Conservation (phyloP, 2,113 vertebrate genomes). For the Antechinus flavipes region DNA sequence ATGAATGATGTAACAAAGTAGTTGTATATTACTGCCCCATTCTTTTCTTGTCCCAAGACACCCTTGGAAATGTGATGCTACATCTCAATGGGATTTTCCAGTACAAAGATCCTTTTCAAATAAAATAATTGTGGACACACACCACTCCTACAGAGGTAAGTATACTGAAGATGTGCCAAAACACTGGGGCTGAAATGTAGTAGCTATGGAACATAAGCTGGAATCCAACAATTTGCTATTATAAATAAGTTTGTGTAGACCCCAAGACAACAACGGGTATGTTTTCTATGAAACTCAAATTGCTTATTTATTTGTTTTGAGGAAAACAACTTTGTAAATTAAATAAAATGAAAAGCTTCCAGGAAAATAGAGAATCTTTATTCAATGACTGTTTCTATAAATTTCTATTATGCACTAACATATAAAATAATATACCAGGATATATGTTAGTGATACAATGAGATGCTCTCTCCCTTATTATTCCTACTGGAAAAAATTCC, state of each 20-base stretch:
- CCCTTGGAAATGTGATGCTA: slow-evolving; percentile 74
- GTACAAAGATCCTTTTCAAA: slow-evolving; percentile 79
- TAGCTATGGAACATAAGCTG: slow-evolving; percentile 61
- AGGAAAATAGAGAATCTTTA: slow-evolving; percentile 36
- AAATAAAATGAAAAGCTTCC: slow-evolving; percentile 8
- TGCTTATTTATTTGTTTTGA: slow-evolving; percentile 60
- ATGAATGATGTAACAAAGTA: slow-evolving; percentile 76
- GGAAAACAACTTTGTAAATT: slow-evolving; percentile 41
- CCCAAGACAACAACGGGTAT: slow-evolving; percentile 41
- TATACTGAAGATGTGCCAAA: slow-evolving; percentile 74
- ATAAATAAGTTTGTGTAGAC: slow-evolving; percentile 58
- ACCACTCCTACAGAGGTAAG: slow-evolving; percentile 76
- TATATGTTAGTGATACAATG: background rate
- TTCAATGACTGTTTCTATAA: background rate
- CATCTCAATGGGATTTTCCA: slow-evolving; percentile 78
- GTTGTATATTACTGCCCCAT: slow-evolving; percentile 70
- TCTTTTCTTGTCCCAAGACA: slow-evolving; percentile 75
- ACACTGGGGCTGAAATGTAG: slow-evolving; percentile 68
- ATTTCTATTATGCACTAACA: slow-evolving; percentile 4
- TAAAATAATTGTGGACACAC: slow-evolving; percentile 74
- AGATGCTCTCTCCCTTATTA: background rate
- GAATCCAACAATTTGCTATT: slow-evolving; percentile 60
- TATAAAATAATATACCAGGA: background rate
- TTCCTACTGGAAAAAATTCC: background rate
- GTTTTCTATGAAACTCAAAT: slow-evolving; percentile 21